These are phyloP conservation scores for Ophion slaviceki DNA, from an alignment of 2,888 invertebrate species.

Conservation along the genomic window DNA sequence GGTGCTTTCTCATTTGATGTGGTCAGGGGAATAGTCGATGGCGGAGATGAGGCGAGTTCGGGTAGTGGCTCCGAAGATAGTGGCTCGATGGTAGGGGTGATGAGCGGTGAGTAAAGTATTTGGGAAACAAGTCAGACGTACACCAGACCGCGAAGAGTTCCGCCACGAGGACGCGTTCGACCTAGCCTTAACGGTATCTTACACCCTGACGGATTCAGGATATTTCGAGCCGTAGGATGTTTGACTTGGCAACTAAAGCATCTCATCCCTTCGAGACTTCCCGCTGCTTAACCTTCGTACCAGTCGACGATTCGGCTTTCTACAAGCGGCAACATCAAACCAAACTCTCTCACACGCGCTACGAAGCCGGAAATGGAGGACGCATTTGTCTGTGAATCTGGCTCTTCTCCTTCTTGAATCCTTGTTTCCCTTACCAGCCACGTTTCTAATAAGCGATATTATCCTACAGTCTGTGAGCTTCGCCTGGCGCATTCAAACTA, in stretches of 20 bases:
- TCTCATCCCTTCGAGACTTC: conserved; percentile 44
- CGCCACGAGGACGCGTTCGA: conserved; percentile 64
- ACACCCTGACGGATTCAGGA: conserved; percentile 74
- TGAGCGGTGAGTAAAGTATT: conserved; percentile 33
- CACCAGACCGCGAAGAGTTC: conserved; percentile 31
- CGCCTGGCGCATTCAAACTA: conserved; percentile 54
- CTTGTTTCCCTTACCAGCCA: conserved; percentile 54
- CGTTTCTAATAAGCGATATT: conserved; percentile 73
- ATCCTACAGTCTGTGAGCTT: conserved; percentile 65
- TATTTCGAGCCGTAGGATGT: conserved; percentile 79
- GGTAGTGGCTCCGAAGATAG: conserved; percentile 33
- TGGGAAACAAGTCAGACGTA: conserved; percentile 29
- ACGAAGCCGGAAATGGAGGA: conserved; percentile 35
- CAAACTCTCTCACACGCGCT: neutral
- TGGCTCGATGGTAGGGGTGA: conserved; percentile 13
- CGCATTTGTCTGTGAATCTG: conserved; percentile 40
- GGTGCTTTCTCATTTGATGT: conserved; percentile 76
- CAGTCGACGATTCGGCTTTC: conserved; percentile 37
- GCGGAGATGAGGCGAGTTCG: conserved; percentile 26
- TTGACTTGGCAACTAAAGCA: conserved; percentile 81
- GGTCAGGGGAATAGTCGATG: conserved; percentile 69
- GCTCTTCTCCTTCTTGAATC: conserved; percentile 41
- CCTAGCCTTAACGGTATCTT: conserved; percentile 76
- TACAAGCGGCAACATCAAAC: conserved; percentile 35
- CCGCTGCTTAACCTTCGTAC: conserved; percentile 23